Percentiles rank a stretch among this genome's conserved stretches.
phyloP scores from a whole-genome alignment of 2,797 vertebrate genomes.

The Dendrocincla fuliginosa region DNA sequence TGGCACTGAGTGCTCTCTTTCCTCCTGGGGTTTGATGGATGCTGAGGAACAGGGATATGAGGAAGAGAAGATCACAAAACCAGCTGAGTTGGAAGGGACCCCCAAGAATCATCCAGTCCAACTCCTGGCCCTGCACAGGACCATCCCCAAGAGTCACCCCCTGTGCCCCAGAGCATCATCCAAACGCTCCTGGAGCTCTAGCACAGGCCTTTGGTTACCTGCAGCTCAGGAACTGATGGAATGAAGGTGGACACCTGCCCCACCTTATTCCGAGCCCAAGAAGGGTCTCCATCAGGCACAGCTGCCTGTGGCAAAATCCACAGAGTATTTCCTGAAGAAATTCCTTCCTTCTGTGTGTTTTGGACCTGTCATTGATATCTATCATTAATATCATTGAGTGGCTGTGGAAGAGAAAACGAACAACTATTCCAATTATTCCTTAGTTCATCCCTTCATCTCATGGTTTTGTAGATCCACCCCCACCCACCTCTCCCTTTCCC shows the following conservation, averaged over 20 bases:
- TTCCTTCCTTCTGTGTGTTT: neutral
- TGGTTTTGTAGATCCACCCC: neutral
- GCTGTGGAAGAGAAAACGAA: neutral
- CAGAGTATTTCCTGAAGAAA: neutral
- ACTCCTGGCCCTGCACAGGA: neutral
- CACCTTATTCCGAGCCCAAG: neutral
- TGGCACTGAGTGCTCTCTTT: neutral
- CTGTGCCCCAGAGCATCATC: neutral
- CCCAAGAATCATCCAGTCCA: neutral
- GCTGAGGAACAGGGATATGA: neutral
- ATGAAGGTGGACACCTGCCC: neutral
- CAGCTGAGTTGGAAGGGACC: neutral
- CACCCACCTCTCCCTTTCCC: neutral
- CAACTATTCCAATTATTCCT: neutral
- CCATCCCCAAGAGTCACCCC: neutral
- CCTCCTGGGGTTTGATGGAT: neutral
- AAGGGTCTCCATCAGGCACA: neutral
- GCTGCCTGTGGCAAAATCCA: neutral
- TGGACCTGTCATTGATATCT: neutral
- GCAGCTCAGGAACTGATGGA: neutral
- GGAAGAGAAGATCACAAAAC: neutral
- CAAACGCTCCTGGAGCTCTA: neutral
- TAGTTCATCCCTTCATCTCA: neutral
- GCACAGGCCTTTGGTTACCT: neutral
- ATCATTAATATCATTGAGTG: too few species aligned